A percentile compares a stretch with the other conserved stretches of the same genome.
Evolutionary conservation across 2,797 vertebrate species (phyloP).

Genomic region (Thamnophis elegans): DNA sequence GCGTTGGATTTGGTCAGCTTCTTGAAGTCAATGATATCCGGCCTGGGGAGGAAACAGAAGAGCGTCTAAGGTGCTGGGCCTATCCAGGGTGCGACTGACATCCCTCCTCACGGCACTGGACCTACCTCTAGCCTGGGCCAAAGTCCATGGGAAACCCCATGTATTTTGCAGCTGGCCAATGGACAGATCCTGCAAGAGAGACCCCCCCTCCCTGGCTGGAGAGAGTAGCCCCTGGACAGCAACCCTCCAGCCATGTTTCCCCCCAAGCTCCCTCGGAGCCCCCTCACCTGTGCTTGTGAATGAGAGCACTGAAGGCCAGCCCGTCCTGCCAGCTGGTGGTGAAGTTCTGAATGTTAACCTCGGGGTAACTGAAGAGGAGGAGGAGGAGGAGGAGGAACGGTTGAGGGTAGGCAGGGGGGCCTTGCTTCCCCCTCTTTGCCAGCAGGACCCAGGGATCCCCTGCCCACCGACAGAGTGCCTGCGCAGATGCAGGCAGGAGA

Average conservation of each 20-base stretch:
- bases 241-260: background rate
- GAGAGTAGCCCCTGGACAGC: too few species aligned
- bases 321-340: conserved; percentile 96
- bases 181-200: background rate
- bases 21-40: conserved; percentile 90
- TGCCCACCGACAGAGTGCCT: background rate
- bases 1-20: conserved; percentile 93
- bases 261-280: background rate
- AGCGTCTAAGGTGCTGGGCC: fast-evolving
- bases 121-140: background rate
- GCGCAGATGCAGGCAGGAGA: background rate
- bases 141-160: background rate
- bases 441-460: background rate
- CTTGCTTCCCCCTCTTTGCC: too few species aligned
- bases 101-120: background rate
- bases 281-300: conserved; percentile 88
- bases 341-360: conserved; percentile 97
- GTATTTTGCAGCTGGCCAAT: background rate
- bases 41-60: conserved; percentile 67
- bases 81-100: too few species aligned
- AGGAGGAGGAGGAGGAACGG: background rate
- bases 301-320: conserved; percentile 93
- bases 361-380: conserved; percentile 77
- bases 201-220: background rate
- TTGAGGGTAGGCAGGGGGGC: too few species aligned